Evolutionary conservation across 1,140 invertebrate species (phyloP).

Genomic region (Tyrophagus putrescentiae): DNA sequence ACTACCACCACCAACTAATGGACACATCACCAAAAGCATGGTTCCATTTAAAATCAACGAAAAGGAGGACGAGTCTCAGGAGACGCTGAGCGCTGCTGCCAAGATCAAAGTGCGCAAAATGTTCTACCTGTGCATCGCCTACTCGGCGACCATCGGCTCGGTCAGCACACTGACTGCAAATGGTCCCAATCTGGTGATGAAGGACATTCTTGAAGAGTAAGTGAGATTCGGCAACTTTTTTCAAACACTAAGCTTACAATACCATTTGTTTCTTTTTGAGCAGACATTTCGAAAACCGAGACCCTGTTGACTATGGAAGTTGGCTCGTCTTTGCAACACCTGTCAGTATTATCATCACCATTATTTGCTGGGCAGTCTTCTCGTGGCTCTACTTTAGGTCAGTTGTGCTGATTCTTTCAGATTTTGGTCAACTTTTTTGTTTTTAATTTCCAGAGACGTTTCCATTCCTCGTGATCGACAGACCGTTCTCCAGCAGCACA

Average conservation of each 20-base stretch:
- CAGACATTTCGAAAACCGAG: conserved; percentile 22
- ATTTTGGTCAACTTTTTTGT: not conserved
- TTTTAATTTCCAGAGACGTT: conserved; percentile 13
- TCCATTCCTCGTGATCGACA: conserved; percentile 13
- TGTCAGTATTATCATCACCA: conserved; percentile 16
- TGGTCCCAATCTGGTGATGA: conserved; percentile 70
- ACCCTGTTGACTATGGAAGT: conserved; percentile 23
- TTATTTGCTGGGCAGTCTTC: conserved; percentile 20
- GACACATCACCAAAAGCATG: too few relatives aligned
- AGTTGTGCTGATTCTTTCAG: not conserved
- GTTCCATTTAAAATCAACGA: too few relatives aligned
- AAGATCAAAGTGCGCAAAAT: conserved; percentile 19
- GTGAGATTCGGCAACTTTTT: conserved; percentile 21
- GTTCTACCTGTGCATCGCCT: conserved; percentile 44
- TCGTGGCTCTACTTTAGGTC: conserved; percentile 20
- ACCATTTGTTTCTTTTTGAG: not conserved
- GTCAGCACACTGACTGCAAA: conserved; percentile 70
- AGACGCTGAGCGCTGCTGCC: not conserved
- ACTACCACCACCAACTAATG: too few relatives aligned
- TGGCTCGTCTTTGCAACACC: conserved; percentile 23
- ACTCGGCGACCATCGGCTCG: conserved; percentile 61
- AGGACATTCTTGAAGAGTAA: conserved; percentile 52
- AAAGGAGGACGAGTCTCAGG: not conserved
- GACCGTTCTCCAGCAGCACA: conserved; percentile 31
- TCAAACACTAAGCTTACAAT: not conserved